Percentiles rank a stretch among this genome's conserved stretches.
These are phyloP conservation scores for Lysiphlebus fabarum DNA, from an alignment of 1,140 invertebrate species.

Conservation along the genomic window DNA sequence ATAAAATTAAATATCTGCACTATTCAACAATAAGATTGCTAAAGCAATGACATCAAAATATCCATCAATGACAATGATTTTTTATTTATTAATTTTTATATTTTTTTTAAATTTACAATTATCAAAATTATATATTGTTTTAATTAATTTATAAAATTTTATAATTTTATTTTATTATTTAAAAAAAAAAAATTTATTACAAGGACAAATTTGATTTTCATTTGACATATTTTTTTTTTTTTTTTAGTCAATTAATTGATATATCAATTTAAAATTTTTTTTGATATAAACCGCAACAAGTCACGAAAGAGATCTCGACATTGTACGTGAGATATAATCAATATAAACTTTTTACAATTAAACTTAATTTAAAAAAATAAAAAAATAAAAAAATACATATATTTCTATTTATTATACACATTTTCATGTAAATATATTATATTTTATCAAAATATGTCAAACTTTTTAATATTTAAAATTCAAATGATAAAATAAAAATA, in stretches of 20 bases:
- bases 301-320: slow-evolving; percentile 7
- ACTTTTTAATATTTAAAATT: too few species aligned
- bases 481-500: too few species aligned
- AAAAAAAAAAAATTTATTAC: slow-evolving; percentile 5
- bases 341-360: neutral
- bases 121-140: neutral
- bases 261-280: slow-evolving; percentile 7
- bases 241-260: slow-evolving; percentile 15
- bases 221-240: too few species aligned
- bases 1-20: slow-evolving; percentile 55
- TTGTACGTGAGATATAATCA: slow-evolving; percentile 6
- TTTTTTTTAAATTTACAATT: neutral
- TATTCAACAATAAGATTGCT: slow-evolving; percentile 30
- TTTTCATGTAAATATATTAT: neutral
- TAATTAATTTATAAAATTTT: too few species aligned
- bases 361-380: neutral
- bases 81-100: neutral
- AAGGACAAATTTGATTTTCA: neutral
- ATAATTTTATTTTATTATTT: too few species aligned
- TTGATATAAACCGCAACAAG: slow-evolving; percentile 4
- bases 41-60: neutral
- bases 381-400: too few species aligned
- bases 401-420: neutral
- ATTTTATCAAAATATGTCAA: too few species aligned
- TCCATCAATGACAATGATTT: neutral